A percentile compares a stretch with the other conserved stretches of the same genome.
Evolutionary conservation across 2,113 vertebrate genomes (phyloP).

Genomic region (Thamnaconus septentrionalis): DNA sequence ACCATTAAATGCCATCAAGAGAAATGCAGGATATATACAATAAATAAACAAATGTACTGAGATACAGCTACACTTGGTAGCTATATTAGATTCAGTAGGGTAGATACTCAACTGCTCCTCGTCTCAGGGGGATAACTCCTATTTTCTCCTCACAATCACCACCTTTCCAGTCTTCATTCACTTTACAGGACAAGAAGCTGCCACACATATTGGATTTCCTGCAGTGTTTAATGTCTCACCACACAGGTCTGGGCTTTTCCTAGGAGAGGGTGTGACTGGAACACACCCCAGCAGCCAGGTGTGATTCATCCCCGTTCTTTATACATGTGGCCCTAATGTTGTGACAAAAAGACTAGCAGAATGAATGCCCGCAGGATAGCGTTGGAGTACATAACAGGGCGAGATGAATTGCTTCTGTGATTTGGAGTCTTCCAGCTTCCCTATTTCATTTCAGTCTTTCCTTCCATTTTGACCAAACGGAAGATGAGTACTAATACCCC

Average conservation of each 20-base stretch:
- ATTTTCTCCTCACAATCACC: constrained; percentile 13
- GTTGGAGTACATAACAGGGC: background rate
- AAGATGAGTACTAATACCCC: too few relatives aligned
- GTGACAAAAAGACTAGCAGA: constrained; percentile 24
- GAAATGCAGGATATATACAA: too few relatives aligned
- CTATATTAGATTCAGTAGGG: background rate
- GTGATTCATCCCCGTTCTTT: constrained; percentile 53
- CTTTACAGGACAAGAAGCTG: constrained; percentile 19
- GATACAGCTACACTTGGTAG: too few relatives aligned
- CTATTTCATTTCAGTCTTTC: background rate
- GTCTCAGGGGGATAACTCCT: background rate
- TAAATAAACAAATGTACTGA: too few relatives aligned
- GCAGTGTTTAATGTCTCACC: constrained; percentile 34
- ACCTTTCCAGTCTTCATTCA: constrained; percentile 29
- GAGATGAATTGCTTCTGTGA: background rate
- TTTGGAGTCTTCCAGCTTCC: constrained; percentile 1
- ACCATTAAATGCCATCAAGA: too few relatives aligned
- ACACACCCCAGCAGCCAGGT: constrained; percentile 35
- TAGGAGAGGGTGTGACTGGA: constrained; percentile 50
- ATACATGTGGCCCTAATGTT: constrained; percentile 28
- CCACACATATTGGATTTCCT: constrained; percentile 28
- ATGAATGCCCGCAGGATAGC: background rate
- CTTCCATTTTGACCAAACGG: too few relatives aligned
- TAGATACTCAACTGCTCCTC: background rate
- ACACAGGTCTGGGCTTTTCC: constrained; percentile 57